These are phyloP conservation scores for Heloderma charlesbogerti DNA, from an alignment of 2,113 vertebrate genomes.

Conservation along the genomic window DNA sequence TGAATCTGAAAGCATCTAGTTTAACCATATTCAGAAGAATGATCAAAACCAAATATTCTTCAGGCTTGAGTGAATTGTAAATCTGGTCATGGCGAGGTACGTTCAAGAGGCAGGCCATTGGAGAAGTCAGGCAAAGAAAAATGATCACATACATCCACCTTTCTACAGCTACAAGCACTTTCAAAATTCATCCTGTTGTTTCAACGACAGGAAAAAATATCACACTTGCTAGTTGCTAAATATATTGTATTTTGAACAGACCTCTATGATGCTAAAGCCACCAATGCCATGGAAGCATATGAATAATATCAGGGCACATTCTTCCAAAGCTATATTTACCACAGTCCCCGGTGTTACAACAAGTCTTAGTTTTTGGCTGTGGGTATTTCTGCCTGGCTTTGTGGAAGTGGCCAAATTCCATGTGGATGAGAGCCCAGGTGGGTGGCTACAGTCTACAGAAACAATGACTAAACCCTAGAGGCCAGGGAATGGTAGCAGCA, in stretches of 20 bases:
- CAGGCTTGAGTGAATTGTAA: not conserved
- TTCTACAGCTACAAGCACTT: not conserved
- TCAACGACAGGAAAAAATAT: accelerated
- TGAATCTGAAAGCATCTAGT: not conserved
- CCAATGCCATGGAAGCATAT: not conserved
- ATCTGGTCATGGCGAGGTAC: not conserved
- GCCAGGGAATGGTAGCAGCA: slow-evolving; percentile 53
- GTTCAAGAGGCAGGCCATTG: too few species aligned
- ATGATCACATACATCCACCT: not conserved
- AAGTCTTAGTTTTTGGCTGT: not conserved
- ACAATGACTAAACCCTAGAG: slow-evolving; percentile 32
- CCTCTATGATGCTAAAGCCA: not conserved
- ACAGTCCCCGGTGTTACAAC: accelerated
- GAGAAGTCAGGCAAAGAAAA: not conserved
- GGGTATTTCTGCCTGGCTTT: not conserved
- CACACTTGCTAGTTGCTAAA: not conserved
- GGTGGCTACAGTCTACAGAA: slow-evolving; percentile 33
- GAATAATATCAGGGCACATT: accelerated
- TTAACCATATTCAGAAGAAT: not conserved
- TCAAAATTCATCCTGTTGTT: not conserved
- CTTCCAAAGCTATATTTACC: not conserved
- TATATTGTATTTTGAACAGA: not conserved
- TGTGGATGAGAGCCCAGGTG: slow-evolving; percentile 8
- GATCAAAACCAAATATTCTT: not conserved
- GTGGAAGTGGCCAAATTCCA: not conserved